A percentile compares a stretch with the other conserved stretches of the same genome.
phyloP scores from a whole-genome alignment of 1,140 invertebrate genomes.

The Sitobion miscanthi region DNA sequence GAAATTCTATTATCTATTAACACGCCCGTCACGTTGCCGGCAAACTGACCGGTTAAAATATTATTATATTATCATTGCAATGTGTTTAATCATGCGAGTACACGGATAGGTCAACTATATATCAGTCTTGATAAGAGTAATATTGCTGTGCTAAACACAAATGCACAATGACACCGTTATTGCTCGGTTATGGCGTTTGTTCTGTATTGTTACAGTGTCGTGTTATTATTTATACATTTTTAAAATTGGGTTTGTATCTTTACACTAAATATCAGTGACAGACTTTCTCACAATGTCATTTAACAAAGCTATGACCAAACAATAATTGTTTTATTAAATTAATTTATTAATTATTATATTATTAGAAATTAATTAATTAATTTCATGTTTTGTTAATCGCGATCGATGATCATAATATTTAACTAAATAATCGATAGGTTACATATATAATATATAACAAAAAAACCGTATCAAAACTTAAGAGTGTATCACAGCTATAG shows the following conservation, averaged over 20 bases:
- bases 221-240: neutral
- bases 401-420: neutral
- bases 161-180: neutral
- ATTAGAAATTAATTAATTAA: neutral
- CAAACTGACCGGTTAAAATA: neutral
- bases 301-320: neutral
- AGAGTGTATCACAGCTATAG: neutral
- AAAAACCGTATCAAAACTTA: neutral
- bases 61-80: neutral
- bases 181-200: neutral
- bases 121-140: neutral
- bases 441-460: neutral
- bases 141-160: neutral
- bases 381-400: neutral
- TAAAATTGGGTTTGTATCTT: neutral
- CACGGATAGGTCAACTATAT: neutral
- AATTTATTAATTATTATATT: no score
- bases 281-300: neutral
- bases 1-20: constrained; percentile 5
- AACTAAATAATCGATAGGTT: neutral
- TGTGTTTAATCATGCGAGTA: neutral
- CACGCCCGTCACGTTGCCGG: neutral
- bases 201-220: neutral
- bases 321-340: neutral
- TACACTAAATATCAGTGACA: neutral